Base-by-base conservation (phyloP, 2,888 invertebrate species). In the Argyra leucocephala region DNA sequence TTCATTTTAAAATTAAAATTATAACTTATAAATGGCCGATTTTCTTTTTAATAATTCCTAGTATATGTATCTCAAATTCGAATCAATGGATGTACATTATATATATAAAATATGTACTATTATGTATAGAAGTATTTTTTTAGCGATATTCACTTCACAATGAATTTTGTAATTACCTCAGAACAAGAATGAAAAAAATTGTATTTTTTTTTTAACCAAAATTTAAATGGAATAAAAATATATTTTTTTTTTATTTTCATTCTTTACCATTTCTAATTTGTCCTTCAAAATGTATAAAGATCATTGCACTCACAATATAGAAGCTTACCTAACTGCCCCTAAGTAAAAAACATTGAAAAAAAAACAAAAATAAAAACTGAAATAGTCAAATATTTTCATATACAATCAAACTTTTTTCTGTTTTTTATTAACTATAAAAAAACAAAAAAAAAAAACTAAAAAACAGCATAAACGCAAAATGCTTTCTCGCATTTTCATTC, bases 201-300 rank as follows among this genome's bases (percentile, higher is more conserved):
- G 5, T 18, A 5, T 18, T 48, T 48, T 48, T 48, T n/a, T 31
- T 31, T 48, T 18, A 15, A 5, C 37, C 15, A 37, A 37, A 37
- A 37, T 10, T 37, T 9, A 37, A 10, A 37, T 9, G 15, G 12
- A 37, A 48, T 5, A 48, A 9, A n/a, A 48, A 48, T 12, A 18
- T 48, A 18, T n/a, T n/a, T n/a, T 48, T 6, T 48, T 48, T 2
- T 48, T 48, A 18, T 48, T n/a, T n/a, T 48, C 18, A 18, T 15
- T 37, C 18, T 48, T 48, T 18, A 48, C 48, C 48, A 48, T 48
- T 48, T 48, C 48, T 48, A 48, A 48, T 48, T 48, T 48, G 48
- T 48, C 48, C 48, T 48, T 48, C 48, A 48, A 48, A 48, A 48
- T 18, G 48, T 48, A 48, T 48, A 48, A 48, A 48, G 48, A 48